Base-by-base conservation (phyloP, 2,888 invertebrate species). In the Chouioia cunea region DNA sequence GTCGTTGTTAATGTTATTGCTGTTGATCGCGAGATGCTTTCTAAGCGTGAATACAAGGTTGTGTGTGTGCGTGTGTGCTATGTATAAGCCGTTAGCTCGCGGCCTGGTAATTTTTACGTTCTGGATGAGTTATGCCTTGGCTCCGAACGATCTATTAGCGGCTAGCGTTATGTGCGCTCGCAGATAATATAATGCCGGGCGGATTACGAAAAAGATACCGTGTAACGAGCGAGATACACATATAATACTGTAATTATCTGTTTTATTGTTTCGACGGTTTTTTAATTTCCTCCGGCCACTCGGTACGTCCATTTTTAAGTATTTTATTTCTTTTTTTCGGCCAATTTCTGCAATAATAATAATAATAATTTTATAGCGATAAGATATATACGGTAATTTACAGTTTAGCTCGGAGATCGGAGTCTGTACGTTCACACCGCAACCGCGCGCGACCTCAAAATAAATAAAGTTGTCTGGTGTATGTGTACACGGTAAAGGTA, bases 111-210 rank as follows among this genome's bases (percentile, higher is more conserved):
- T 67, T 65, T 65, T 68, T 56, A 68, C 15, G 59, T 56, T 60
- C 60, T 15, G 67, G 60, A 72, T 72, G 71, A 72, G 68, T 72
- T 65, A 65, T 65, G 56, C 22, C 48, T 57, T 27, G 44, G 59
- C 71, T 53, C 48, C 50, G 68, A 65, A 60, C 70, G 70, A 70
- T 70, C 60, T 65, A 70, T 70, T 65, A 70, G 65, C 59, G 64
- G 64, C 64, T 54, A 70, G 48, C 52, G 20, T 47, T 48, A 10
- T 48, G 16, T 14, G n/a, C 57, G 54, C 20, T 50, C 47, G 48
- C 48, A 36, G 47, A 58, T 48, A 22, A 57, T 56, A 68, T 23
- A 27, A 66, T 65, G 47, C 54, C 15, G 54, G 4, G 27, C 27
- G 36, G 46, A 58, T 52, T 65, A 53, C 52, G 50, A 22, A 60